These are phyloP conservation scores for Pristionchus maxplancki DNA, from an alignment of 2,888 invertebrate species.

Conservation along the genomic window DNA sequence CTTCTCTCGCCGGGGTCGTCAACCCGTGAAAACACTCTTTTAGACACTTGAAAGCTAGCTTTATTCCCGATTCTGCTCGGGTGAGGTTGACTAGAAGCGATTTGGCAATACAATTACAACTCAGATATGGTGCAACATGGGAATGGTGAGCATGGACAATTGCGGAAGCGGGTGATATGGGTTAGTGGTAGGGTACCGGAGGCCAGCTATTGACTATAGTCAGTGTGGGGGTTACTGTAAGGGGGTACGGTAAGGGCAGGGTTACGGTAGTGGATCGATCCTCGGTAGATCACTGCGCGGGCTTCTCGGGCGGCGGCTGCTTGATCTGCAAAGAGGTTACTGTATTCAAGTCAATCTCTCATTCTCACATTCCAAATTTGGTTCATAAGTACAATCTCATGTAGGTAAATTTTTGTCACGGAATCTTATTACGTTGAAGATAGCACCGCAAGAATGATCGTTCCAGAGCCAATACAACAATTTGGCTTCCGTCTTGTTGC, in stretches of 20 bases:
- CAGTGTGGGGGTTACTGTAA: not conserved
- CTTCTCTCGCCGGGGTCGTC: not conserved
- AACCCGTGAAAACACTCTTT: not conserved
- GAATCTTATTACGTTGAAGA: no score
- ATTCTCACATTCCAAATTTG: no score
- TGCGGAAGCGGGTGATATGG: not conserved
- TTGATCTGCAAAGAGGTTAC: conserved; percentile 31
- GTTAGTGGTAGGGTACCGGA: no score
- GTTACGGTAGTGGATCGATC: not conserved
- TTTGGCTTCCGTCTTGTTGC: no score
- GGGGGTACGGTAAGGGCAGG: not conserved
- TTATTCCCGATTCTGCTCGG: conserved; percentile 9
- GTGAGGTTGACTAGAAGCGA: not conserved
- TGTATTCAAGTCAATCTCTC: no score
- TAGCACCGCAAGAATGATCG: no score
- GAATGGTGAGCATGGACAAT: not conserved
- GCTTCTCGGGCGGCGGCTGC: conserved; percentile 9
- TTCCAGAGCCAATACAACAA: no score
- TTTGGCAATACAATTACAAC: conserved; percentile 26
- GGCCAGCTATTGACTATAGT: not conserved
- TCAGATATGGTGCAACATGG: conserved; percentile 11
- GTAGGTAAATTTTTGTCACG: no score
- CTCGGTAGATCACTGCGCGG: conserved; percentile 10
- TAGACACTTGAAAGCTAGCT: not conserved
- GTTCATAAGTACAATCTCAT: no score